Conservation (phyloP, 2,113 vertebrate species). For the Phrynosoma blainvillii region DNA sequence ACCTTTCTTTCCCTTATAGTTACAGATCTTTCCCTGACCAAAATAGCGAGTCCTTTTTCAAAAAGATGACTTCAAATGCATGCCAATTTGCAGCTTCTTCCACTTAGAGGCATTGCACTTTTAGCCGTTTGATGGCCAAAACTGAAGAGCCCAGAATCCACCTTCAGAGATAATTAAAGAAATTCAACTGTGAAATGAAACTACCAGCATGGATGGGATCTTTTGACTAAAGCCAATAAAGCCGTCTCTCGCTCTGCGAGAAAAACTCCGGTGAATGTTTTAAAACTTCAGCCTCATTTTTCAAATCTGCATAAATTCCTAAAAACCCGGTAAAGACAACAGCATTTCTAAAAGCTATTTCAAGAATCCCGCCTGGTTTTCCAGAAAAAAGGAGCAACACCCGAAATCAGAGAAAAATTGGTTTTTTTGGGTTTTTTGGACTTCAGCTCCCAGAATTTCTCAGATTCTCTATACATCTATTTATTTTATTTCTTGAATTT, state of each 20-base stretch:
- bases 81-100: conserved; percentile 38
- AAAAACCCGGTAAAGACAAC: conserved; percentile 1
- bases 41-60: conserved; percentile 13
- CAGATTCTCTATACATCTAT: too few species aligned
- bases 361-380: too few species aligned
- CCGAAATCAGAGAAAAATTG: too few species aligned
- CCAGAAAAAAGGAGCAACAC: too few species aligned
- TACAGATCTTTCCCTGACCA: conserved; percentile 35
- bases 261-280: conserved; percentile 8
- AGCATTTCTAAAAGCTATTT: background rate
- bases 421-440: too few species aligned
- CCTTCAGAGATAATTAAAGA: conserved; percentile 64
- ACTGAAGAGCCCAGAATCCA: conserved; percentile 54
- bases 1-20: conserved; percentile 33
- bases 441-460: too few species aligned
- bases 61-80: background rate
- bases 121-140: conserved; percentile 55
- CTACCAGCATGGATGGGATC: conserved; percentile 53
- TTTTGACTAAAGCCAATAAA: conserved; percentile 46
- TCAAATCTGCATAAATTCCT: conserved; percentile 1
- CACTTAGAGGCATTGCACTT: conserved; percentile 12
- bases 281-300: conserved; percentile 7
- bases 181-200: conserved; percentile 69
- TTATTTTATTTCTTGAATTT: too few species aligned
- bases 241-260: conserved; percentile 4